These are phyloP conservation scores for Seira ritae DNA, from an alignment of 2,888 invertebrate genomes.

Conservation along the genomic window DNA sequence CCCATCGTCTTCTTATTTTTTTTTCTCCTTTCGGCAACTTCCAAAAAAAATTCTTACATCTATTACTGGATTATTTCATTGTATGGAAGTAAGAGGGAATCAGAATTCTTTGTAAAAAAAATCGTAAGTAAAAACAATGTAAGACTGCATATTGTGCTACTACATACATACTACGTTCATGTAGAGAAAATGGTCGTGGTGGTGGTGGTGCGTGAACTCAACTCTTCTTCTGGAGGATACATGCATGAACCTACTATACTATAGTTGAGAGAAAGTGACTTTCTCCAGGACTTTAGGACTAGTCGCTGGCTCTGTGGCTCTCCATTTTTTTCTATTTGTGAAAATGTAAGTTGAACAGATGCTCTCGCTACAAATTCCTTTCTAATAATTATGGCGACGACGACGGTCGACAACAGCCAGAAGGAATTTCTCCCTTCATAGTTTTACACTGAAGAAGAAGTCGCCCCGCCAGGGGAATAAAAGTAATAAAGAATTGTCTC, in stretches of 20 bases:
- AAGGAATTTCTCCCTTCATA: neutral
- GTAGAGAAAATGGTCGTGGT: too few species aligned
- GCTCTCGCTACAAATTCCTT: slow-evolving; percentile 51
- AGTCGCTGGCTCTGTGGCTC: too few species aligned
- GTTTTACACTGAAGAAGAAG: neutral
- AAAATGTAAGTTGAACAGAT: slow-evolving; percentile 56
- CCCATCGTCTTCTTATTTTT: slow-evolving; percentile 23
- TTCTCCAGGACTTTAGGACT: too few species aligned
- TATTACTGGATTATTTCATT: neutral
- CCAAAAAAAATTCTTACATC: neutral
- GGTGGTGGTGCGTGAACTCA: neutral
- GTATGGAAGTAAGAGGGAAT: neutral
- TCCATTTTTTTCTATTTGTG: slow-evolving; percentile 41
- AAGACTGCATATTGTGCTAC: neutral
- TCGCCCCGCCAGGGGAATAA: neutral
- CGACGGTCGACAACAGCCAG: neutral
- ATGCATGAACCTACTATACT: neutral
- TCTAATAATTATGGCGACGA: slow-evolving; percentile 58
- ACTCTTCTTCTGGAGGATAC: neutral
- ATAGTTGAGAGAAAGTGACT: too few species aligned
- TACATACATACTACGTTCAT: neutral
- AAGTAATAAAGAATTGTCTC: neutral
- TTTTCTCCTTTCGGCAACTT: slow-evolving; percentile 21
- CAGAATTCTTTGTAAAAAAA: neutral
- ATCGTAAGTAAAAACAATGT: neutral